Evolutionary conservation across 64 coral and sea anemone genomes (phyloP).

Genomic region (Porites australiensis): DNA sequence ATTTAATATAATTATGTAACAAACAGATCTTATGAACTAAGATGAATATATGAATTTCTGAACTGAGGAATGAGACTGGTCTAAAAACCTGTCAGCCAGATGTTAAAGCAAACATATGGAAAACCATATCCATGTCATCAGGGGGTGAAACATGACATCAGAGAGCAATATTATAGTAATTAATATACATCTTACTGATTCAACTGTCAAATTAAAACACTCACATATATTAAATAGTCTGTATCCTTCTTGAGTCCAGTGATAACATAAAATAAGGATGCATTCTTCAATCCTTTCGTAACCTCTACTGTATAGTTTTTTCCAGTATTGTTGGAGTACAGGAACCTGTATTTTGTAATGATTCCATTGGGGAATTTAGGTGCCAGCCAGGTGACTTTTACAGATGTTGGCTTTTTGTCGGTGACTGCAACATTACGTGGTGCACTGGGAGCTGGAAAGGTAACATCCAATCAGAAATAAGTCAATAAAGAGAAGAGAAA

Average conservation of each 20-base stretch:
- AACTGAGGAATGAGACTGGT: no score
- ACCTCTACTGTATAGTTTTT: constrained; percentile 43
- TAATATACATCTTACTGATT: no score
- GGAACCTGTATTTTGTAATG: constrained; percentile 68
- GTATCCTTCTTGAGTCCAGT: constrained; percentile 22
- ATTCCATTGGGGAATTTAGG: constrained; percentile 76
- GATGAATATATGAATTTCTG: no score
- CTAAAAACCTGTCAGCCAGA: no score
- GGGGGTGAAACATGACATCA: no score
- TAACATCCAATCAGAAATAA: neutral
- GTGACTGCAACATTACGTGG: constrained; percentile 64
- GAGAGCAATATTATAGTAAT: no score
- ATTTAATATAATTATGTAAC: no score
- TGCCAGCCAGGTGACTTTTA: constrained; percentile 67
- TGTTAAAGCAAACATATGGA: no score
- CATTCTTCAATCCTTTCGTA: constrained; percentile 30
- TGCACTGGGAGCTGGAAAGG: constrained; percentile 53
- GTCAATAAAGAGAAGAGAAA: no score
- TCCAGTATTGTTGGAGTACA: constrained; percentile 64
- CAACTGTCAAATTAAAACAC: neutral
- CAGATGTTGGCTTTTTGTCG: constrained; percentile 6
- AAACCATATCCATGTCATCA: no score
- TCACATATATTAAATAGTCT: constrained; percentile 56
- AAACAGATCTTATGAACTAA: no score
- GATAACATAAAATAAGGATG: constrained; percentile 38